Evolutionary conservation across 2,888 invertebrate species (phyloP).

Genomic region (Synergus itoensis): DNA sequence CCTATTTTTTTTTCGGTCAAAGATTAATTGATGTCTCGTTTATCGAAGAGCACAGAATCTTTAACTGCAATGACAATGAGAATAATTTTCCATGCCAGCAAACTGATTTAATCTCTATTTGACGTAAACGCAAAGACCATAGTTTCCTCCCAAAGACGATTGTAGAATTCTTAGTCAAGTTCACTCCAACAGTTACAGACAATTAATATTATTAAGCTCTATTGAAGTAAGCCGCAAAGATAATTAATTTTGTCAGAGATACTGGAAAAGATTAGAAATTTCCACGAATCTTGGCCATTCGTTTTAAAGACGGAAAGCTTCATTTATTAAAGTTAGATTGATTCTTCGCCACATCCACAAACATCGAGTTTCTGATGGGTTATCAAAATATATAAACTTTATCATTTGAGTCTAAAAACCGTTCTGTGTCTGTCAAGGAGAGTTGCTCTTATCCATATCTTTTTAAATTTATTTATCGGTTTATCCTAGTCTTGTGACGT

Average conservation of each 20-base stretch:
- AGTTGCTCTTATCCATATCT: constrained; percentile 13
- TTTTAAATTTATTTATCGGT: constrained; percentile 2
- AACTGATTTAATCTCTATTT: constrained; percentile 10
- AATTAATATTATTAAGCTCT: constrained; percentile 1
- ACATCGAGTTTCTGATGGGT: background rate
- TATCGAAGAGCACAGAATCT: constrained; percentile 24
- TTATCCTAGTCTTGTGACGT: background rate
- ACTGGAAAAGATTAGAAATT: background rate
- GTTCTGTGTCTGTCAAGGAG: background rate
- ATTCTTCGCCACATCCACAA: background rate
- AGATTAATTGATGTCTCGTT: constrained; percentile 38
- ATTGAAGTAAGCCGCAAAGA: background rate
- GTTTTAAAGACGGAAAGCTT: background rate
- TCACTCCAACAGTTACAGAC: background rate
- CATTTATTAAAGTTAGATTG: constrained; percentile 21
- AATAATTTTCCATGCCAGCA: constrained; percentile 11
- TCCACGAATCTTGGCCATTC: background rate
- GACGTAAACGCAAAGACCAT: background rate
- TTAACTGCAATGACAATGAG: constrained; percentile 17
- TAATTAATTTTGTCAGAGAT: constrained; percentile 5
- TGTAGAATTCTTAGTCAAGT: background rate
- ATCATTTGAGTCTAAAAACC: background rate
- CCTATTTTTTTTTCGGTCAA: constrained; percentile 37
- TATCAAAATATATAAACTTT: constrained; percentile 15
- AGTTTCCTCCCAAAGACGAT: background rate